A percentile compares a stretch with the other conserved stretches of the same genome.
These are phyloP conservation scores for Dysmachus trigonus DNA, from an alignment of 2,888 invertebrate genomes.

Conservation along the genomic window DNA sequence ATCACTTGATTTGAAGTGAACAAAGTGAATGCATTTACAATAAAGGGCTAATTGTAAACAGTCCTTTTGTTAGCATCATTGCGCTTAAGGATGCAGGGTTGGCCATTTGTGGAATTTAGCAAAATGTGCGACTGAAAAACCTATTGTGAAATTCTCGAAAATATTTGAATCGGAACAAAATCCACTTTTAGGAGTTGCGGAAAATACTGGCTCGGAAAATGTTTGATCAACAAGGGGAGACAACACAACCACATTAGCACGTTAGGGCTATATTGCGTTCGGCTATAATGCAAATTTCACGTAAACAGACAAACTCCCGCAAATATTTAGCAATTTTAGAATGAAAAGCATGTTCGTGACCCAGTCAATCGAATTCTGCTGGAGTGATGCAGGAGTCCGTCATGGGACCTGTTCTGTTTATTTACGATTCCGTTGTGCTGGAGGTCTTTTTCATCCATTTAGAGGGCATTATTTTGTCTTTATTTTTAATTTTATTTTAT, in stretches of 20 bases:
- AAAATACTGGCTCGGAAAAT: not conserved
- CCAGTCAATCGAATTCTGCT: not conserved
- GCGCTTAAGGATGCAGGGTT: not conserved
- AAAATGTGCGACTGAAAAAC: not conserved
- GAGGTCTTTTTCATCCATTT: not conserved
- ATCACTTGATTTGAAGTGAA: no score
- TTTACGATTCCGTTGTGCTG: not conserved
- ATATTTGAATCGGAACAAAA: not conserved
- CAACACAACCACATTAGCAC: not conserved
- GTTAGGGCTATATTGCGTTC: not conserved
- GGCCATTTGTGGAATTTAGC: not conserved
- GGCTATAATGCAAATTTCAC: not conserved
- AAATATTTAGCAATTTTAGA: slow-evolving; percentile 33
- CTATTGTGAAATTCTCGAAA: not conserved
- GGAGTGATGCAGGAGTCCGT: not conserved
- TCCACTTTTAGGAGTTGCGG: not conserved
- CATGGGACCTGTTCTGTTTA: not conserved
- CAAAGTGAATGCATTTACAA: not conserved
- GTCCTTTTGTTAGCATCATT: not conserved
- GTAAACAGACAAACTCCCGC: not conserved
- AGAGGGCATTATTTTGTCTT: not conserved
- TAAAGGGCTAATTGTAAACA: not conserved
- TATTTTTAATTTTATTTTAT: not conserved
- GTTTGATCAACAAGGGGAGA: not conserved
- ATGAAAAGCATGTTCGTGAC: slow-evolving; percentile 5